phyloP scores from a whole-genome alignment of 2,888 invertebrate genomes.

The Melinopterus prodromus region DNA sequence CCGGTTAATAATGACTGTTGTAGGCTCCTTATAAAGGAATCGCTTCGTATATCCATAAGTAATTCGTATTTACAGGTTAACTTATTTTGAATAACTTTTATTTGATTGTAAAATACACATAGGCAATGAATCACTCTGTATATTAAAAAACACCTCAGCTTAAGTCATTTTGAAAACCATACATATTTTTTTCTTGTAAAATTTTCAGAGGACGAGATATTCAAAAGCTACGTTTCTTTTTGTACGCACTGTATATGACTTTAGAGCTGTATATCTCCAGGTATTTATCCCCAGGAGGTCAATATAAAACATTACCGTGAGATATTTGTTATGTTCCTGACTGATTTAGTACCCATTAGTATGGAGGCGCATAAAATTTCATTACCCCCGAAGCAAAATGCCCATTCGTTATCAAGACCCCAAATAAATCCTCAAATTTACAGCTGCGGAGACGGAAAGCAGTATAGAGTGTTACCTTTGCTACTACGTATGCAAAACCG shows the following conservation, averaged over 20 bases:
- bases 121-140: no score
- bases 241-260: not conserved
- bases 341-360: not conserved
- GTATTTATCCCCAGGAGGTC: not conserved
- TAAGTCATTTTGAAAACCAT: no score
- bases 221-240: no score
- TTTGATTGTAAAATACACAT: no score
- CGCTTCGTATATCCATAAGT: no score
- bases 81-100: no score
- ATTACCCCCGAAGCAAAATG: conserved; percentile 8
- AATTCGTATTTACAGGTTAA: no score
- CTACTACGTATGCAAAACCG: not conserved
- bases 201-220: no score
- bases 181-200: no score
- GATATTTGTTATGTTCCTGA: not conserved
- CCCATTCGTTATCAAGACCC: not conserved
- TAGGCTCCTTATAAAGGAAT: no score
- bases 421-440: not conserved
- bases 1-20: no score
- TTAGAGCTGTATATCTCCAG: not conserved
- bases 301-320: not conserved
- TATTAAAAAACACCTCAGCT: no score
- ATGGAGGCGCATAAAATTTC: conserved; percentile 22
- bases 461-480: not conserved
- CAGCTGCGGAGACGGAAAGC: not conserved